phyloP scores from a whole-genome alignment of 2,888 invertebrate species.

The Drosophila paranaensis region DNA sequence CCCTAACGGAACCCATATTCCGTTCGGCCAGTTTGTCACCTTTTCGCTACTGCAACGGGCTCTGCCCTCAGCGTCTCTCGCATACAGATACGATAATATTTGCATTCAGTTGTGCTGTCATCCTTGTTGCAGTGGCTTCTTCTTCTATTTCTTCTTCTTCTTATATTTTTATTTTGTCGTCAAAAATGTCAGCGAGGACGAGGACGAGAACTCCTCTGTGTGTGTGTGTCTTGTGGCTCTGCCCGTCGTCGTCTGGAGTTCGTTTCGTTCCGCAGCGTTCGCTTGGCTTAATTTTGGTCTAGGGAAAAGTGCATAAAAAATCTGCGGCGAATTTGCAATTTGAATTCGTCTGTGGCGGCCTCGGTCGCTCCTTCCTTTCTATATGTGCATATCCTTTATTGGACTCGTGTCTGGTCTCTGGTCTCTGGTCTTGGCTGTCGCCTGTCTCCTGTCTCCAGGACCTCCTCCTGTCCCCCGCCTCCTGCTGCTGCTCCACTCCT shows the following conservation, averaged over 20 bases:
- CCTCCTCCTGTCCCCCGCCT: background rate
- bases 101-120: slow-evolving; percentile 73
- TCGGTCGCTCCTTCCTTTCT: slow-evolving; percentile 1
- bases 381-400: slow-evolving; percentile 60
- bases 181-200: slow-evolving; percentile 68
- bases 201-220: background rate
- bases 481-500: slow-evolving; percentile 21
- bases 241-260: slow-evolving; percentile 65
- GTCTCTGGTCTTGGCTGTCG: slow-evolving; percentile 18
- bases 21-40: slow-evolving; percentile 71
- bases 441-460: background rate
- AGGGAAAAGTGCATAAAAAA: slow-evolving; percentile 79
- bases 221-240: slow-evolving; percentile 20
- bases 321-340: slow-evolving; percentile 79
- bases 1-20: slow-evolving; percentile 2
- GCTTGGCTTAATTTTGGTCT: slow-evolving; percentile 76
- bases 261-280: slow-evolving; percentile 71
- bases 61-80: slow-evolving; percentile 19
- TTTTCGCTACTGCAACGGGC: slow-evolving; percentile 63
- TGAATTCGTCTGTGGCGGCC: slow-evolving; percentile 64
- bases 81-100: slow-evolving; percentile 77
- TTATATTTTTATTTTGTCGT: slow-evolving; percentile 68
- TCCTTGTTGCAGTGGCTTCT: slow-evolving; percentile 55
- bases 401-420: slow-evolving; percentile 46
- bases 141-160: slow-evolving; percentile 10